Percentiles rank a stretch among this genome's conserved stretches.
These are phyloP conservation scores for Gonatopus flavifemur DNA, from an alignment of 1,140 invertebrate genomes.

Conservation along the genomic window DNA sequence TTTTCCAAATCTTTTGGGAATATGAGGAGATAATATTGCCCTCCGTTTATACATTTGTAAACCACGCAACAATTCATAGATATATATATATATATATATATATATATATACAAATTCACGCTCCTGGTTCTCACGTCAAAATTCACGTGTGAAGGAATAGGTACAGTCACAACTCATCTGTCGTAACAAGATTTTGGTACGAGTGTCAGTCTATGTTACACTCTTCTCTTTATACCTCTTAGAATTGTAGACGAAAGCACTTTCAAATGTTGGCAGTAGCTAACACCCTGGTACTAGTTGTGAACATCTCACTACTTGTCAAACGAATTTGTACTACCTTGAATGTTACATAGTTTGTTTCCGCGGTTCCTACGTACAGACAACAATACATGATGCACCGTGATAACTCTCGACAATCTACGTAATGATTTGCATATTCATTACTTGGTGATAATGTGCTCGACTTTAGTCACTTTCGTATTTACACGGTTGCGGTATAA, in stretches of 20 bases:
- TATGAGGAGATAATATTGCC: too few relatives aligned
- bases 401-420: too few relatives aligned
- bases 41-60: too few relatives aligned
- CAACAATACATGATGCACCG: too few relatives aligned
- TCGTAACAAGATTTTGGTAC: background rate
- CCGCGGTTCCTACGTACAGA: constrained; percentile 31
- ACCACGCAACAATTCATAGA: background rate
- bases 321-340: constrained; percentile 49
- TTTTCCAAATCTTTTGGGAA: too few relatives aligned
- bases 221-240: background rate
- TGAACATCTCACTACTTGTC: constrained; percentile 47
- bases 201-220: too few relatives aligned
- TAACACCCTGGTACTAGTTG: too few relatives aligned
- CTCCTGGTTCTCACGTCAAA: constrained; percentile 6
- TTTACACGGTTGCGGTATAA: too few relatives aligned
- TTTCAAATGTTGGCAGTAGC: too few relatives aligned
- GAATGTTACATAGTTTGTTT: constrained; percentile 32
- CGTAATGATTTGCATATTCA: constrained; percentile 27
- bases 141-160: background rate
- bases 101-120: background rate
- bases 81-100: background rate
- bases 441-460: too few relatives aligned
- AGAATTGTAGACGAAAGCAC: too few relatives aligned
- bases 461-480: too few relatives aligned
- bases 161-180: background rate